Conservation (phyloP, 2,797 vertebrate genomes). For the Hipposideros larvatus region DNA sequence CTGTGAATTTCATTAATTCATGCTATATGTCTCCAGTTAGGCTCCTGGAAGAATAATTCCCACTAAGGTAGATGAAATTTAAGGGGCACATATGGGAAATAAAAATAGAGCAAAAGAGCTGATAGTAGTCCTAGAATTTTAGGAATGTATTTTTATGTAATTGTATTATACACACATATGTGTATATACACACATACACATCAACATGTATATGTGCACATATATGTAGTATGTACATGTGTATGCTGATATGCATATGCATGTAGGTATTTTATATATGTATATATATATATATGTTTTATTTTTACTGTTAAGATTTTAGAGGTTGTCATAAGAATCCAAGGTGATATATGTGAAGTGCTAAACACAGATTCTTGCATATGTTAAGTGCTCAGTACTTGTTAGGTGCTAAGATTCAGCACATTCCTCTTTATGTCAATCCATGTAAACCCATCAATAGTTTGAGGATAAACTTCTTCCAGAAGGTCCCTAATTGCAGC, state of each 20-base stretch:
- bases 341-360: background rate
- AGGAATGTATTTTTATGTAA: background rate
- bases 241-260: background rate
- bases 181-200: background rate
- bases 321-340: background rate
- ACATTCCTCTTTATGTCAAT: background rate
- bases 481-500: background rate
- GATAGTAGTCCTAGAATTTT: background rate
- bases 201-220: background rate
- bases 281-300: background rate
- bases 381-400: background rate
- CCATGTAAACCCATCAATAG: background rate
- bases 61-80: background rate
- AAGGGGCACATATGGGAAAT: background rate
- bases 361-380: background rate
- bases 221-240: background rate
- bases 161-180: background rate
- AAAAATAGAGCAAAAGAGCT: background rate
- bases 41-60: background rate
- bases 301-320: background rate
- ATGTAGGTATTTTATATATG: too few relatives aligned
- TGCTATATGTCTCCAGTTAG: background rate
- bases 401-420: background rate
- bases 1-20: conserved; percentile 6
- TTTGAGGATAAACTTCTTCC: background rate